phyloP scores from a whole-genome alignment of 1,140 invertebrate genomes.

The Dreissena rostriformis region DNA sequence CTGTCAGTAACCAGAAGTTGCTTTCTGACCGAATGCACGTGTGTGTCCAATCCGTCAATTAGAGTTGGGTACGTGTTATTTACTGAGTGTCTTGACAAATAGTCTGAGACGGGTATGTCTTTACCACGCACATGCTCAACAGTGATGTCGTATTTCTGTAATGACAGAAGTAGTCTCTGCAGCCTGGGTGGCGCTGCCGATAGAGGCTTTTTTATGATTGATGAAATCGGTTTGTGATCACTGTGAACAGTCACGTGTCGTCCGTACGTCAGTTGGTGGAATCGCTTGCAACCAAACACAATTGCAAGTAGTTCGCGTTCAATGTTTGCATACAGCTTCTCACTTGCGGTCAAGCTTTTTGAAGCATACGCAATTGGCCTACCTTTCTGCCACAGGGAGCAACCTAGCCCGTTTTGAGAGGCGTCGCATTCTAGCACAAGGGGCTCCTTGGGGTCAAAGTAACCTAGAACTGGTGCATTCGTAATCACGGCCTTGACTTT shows the following conservation, averaged over 20 bases:
- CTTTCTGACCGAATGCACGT: conserved; percentile 6
- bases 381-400: conserved; percentile 79
- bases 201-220: conserved; percentile 57
- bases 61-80: conserved; percentile 10
- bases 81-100: conserved; percentile 58
- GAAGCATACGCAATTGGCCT: conserved; percentile 53
- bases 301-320: conserved; percentile 82
- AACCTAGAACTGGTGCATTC: conserved; percentile 21
- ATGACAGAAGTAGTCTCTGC: conserved; percentile 68
- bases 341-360: conserved; percentile 74
- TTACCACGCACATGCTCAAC: conserved; percentile 71
- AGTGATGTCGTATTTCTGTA: conserved; percentile 78
- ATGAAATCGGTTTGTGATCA: conserved; percentile 60
- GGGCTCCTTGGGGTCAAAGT: conserved; percentile 48
- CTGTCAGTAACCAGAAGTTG: conserved; percentile 7
- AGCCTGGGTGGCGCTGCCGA: conserved; percentile 43
- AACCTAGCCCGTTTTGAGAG: conserved; percentile 74
- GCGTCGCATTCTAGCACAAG: conserved; percentile 55
- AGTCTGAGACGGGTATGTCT: conserved; percentile 79
- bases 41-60: neutral
- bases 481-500: conserved; percentile 48
- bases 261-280: conserved; percentile 78
- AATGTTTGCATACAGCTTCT: conserved; percentile 82
- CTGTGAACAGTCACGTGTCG: conserved; percentile 56
- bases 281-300: conserved; percentile 80